Percentiles rank a stretch among this genome's conserved stretches.
These are phyloP conservation scores for Patagioenas fasciata DNA, from an alignment of 2,113 vertebrate genomes.

Conservation along the genomic window DNA sequence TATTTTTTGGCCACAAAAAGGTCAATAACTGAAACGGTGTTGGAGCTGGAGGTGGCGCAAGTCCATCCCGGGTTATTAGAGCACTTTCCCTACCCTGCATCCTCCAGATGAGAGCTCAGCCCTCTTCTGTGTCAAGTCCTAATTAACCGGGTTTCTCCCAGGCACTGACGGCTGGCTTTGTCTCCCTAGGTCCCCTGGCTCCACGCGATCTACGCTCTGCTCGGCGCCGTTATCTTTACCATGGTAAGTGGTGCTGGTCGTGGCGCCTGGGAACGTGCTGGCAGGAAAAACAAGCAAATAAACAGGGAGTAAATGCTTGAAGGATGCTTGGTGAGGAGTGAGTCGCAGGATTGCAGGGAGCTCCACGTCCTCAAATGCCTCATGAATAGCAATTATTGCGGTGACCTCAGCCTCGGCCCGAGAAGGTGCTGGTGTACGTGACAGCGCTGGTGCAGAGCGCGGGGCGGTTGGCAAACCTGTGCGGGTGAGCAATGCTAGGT, in stretches of 20 bases:
- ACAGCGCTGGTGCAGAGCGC: accelerated
- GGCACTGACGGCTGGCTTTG: background rate
- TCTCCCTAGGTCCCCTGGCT: constrained; percentile 86
- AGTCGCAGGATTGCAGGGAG: background rate
- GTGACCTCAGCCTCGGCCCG: background rate
- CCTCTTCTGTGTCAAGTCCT: background rate
- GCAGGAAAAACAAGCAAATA: background rate
- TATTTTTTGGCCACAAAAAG: background rate
- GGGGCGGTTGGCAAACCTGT: background rate
- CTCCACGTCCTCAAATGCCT: background rate
- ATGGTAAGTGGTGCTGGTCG: constrained; percentile 77
- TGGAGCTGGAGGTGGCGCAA: background rate
- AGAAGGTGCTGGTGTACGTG: background rate
- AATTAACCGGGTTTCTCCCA: background rate
- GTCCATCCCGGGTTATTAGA: background rate
- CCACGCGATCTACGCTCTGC: constrained; percentile 80
- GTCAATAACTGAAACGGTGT: background rate
- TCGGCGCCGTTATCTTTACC: constrained; percentile 89
- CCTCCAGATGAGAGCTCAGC: background rate
- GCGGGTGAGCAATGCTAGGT: background rate
- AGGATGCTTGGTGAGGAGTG: background rate
- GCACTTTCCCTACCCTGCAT: background rate
- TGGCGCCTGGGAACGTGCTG: background rate
- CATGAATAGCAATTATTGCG: background rate
- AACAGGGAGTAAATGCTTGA: background rate